phyloP scores from a whole-genome alignment of 1,140 invertebrate species.

The Andricus grossulariae region DNA sequence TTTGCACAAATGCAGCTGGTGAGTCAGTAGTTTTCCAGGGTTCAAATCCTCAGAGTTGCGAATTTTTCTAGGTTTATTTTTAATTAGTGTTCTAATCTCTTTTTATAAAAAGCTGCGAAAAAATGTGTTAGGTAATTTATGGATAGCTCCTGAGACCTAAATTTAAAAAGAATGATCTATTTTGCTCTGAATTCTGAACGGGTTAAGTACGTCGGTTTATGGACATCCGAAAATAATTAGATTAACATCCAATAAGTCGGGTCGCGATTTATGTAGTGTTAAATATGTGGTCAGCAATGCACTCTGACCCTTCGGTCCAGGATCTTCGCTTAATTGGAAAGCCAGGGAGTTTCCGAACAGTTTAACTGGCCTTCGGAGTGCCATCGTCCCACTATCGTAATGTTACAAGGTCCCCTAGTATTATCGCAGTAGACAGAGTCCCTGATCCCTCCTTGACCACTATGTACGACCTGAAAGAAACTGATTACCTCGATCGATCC shows the following conservation, averaged over 20 bases:
- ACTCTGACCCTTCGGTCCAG: constrained; percentile 57
- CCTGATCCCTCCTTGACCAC: constrained; percentile 54
- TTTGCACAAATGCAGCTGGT: too few relatives aligned
- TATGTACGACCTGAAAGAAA: constrained; percentile 51
- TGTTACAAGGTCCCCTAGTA: constrained; percentile 61
- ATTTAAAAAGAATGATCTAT: neutral
- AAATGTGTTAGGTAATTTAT: too few relatives aligned
- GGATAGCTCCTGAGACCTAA: neutral
- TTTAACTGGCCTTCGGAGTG: constrained; percentile 73
- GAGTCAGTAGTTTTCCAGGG: too few relatives aligned
- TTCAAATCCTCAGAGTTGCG: too few relatives aligned
- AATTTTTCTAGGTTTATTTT: too few relatives aligned
- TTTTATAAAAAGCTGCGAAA: too few relatives aligned
- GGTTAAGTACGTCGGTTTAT: neutral
- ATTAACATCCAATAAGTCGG: constrained; percentile 63
- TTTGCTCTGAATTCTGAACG: neutral
- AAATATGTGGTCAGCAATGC: constrained; percentile 70
- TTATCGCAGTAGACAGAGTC: constrained; percentile 58
- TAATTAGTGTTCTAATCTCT: too few relatives aligned
- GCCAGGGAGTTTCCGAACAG: constrained; percentile 75
- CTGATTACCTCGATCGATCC: constrained; percentile 43
- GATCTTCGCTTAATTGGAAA: constrained; percentile 76
- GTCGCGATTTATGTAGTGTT: constrained; percentile 75
- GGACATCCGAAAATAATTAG: constrained; percentile 67
- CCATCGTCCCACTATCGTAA: constrained; percentile 66